Evolutionary conservation across 2,113 vertebrate species (phyloP).

Genomic region (Cranoglanis bouderius): DNA sequence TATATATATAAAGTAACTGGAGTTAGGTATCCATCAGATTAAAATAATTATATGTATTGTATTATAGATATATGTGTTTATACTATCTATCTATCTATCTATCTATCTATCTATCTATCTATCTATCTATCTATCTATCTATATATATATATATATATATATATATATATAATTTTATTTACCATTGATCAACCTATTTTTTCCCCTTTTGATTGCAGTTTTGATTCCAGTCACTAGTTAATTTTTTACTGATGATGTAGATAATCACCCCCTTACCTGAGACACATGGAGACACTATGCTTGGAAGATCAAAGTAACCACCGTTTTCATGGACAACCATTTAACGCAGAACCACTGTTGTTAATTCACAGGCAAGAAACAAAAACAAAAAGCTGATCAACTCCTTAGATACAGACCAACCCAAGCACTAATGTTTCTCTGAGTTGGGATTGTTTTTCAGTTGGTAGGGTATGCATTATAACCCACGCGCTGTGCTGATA

Average conservation of each 20-base stretch:
- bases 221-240: not conserved
- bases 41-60: not conserved
- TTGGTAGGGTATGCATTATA: slow-evolving; percentile 28
- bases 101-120: too few species aligned
- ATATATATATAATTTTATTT: not conserved
- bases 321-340: not conserved
- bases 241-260: not conserved
- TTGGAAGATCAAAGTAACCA: not conserved
- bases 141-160: too few species aligned
- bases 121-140: too few species aligned
- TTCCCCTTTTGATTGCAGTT: not conserved
- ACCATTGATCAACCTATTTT: not conserved
- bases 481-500: slow-evolving; percentile 6
- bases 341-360: not conserved
- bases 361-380: not conserved
- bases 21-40: not conserved
- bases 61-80: too few species aligned
- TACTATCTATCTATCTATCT: too few species aligned
- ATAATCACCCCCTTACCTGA: slow-evolving; percentile 3
- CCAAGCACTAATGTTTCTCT: slow-evolving; percentile 5
- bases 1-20: not conserved
- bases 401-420: slow-evolving; percentile 40
- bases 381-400: slow-evolving; percentile 4
- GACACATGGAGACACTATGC: not conserved
- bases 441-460: slow-evolving; percentile 36